Conservation (phyloP, 2,888 invertebrate species). For the Scelioninae gen. 2 region DNA sequence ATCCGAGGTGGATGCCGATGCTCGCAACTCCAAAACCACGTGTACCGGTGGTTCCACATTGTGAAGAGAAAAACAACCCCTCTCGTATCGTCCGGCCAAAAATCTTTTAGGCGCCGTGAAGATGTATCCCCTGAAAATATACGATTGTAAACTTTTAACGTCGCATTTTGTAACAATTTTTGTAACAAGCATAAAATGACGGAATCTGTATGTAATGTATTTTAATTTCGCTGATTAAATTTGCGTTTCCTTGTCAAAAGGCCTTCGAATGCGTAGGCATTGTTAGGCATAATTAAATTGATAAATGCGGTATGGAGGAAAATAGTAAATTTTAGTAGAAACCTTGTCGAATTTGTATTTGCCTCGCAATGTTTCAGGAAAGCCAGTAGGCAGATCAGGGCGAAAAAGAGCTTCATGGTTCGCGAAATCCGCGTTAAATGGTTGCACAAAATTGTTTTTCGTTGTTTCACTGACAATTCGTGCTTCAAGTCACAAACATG, state of each 20-base stretch:
- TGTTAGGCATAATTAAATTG: too few relatives aligned
- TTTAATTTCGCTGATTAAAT: too few relatives aligned
- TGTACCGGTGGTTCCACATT: slow-evolving; percentile 72
- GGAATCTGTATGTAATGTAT: too few relatives aligned
- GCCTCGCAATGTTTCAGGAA: slow-evolving; percentile 35
- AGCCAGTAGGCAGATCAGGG: slow-evolving; percentile 44
- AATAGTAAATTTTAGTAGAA: too few relatives aligned
- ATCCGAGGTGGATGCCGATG: slow-evolving; percentile 59
- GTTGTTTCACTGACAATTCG: slow-evolving; percentile 10
- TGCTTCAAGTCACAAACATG: slow-evolving; percentile 54
- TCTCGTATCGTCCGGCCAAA: slow-evolving; percentile 70
- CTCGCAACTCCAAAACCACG: slow-evolving; percentile 67
- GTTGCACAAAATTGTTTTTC: slow-evolving; percentile 31
- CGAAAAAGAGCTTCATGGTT: slow-evolving; percentile 43
- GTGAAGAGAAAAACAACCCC: slow-evolving; percentile 71
- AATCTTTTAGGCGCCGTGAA: slow-evolving; percentile 71
- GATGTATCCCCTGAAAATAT: slow-evolving; percentile 69
- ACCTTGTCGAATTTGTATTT: slow-evolving; percentile 45
- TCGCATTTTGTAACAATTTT: too few relatives aligned
- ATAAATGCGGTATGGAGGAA: too few relatives aligned
- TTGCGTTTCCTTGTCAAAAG: too few relatives aligned
- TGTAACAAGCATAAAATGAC: too few relatives aligned
- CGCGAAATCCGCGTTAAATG: slow-evolving; percentile 2
- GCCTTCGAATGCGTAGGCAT: too few relatives aligned
- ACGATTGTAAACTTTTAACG: too few relatives aligned